phyloP scores from a whole-genome alignment of 2,888 invertebrate species.

The Hemaris fuciformis region DNA sequence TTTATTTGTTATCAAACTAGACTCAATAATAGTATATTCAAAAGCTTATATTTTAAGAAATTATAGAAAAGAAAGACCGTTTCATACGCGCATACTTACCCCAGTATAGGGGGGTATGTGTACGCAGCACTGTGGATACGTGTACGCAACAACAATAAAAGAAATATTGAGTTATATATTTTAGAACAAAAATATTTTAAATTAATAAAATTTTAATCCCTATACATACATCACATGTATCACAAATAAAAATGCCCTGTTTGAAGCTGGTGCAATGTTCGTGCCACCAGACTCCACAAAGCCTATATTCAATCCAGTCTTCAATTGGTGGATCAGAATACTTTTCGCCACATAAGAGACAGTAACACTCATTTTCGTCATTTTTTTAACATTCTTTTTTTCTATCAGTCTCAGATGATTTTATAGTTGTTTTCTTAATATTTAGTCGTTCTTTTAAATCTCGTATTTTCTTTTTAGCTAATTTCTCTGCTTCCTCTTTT shows the following conservation, averaged over 20 bases:
- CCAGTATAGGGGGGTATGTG: background rate
- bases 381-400: constrained; percentile 3
- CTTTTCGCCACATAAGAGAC: constrained; percentile 16
- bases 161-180: background rate
- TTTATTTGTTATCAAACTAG: constrained; percentile 19
- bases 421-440: constrained; percentile 15
- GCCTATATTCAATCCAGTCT: constrained; percentile 22
- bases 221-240: constrained; percentile 6
- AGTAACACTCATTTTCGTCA: constrained; percentile 13
- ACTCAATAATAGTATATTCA: constrained; percentile 19
- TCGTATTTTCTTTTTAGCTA: too few species aligned
- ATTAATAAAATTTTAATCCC: constrained; percentile 8
- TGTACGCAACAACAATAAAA: constrained; percentile 18
- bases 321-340: constrained; percentile 20
- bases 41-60: constrained; percentile 4
- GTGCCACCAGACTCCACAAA: constrained; percentile 19
- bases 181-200: background rate
- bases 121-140: constrained; percentile 18
- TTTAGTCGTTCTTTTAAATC: too few species aligned
- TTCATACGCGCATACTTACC: background rate
- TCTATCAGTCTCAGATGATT: background rate
- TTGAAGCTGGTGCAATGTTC: constrained; percentile 16
- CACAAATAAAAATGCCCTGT: background rate
- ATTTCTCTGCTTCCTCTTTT: too few species aligned
- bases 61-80: background rate